A percentile compares a stretch with the other conserved stretches of the same genome.
phyloP scores from a whole-genome alignment of 1,140 invertebrate species.

The Onthophagus taurus region DNA sequence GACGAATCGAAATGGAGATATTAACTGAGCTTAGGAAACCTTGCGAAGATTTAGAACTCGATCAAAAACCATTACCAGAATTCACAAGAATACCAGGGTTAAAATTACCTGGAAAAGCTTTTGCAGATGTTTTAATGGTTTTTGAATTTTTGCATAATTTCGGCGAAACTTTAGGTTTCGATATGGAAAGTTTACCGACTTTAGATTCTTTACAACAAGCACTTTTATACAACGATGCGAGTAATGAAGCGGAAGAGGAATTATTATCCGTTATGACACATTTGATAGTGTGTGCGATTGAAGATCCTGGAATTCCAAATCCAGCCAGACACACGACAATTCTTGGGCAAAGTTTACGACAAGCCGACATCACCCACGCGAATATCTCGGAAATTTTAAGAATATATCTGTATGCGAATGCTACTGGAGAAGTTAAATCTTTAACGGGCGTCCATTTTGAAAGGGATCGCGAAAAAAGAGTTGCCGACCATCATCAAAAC shows the following conservation, averaged over 20 bases:
- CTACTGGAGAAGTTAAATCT: slow-evolving; percentile 75
- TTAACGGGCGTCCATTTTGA: slow-evolving; percentile 66
- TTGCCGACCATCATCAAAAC: slow-evolving; percentile 70
- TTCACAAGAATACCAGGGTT: slow-evolving; percentile 71
- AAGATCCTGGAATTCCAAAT: slow-evolving; percentile 90
- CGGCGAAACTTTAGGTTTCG: slow-evolving; percentile 85
- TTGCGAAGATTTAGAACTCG: slow-evolving; percentile 73
- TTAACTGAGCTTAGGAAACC: slow-evolving; percentile 75
- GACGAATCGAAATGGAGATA: slow-evolving; percentile 75
- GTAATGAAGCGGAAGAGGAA: slow-evolving; percentile 73
- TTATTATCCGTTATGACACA: slow-evolving; percentile 81
- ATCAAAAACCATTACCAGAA: slow-evolving; percentile 62
- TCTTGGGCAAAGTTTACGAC: slow-evolving; percentile 80
- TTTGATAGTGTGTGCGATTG: slow-evolving; percentile 82
- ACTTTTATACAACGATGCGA: slow-evolving; percentile 63
- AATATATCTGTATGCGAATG: slow-evolving; percentile 80
- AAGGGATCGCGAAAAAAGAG: slow-evolving; percentile 61
- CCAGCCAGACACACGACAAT: slow-evolving; percentile 77
- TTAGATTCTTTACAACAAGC: slow-evolving; percentile 79
- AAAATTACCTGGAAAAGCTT: slow-evolving; percentile 74
- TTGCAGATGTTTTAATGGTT: slow-evolving; percentile 86
- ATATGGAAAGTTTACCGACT: slow-evolving; percentile 79
- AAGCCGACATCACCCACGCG: slow-evolving; percentile 82
- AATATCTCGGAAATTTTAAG: slow-evolving; percentile 88
- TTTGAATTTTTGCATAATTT: slow-evolving; percentile 95